A percentile compares a stretch with the other conserved stretches of the same genome.
These are phyloP conservation scores for Lasioglossum villosulum DNA, from an alignment of 2,888 invertebrate genomes.

Conservation along the genomic window DNA sequence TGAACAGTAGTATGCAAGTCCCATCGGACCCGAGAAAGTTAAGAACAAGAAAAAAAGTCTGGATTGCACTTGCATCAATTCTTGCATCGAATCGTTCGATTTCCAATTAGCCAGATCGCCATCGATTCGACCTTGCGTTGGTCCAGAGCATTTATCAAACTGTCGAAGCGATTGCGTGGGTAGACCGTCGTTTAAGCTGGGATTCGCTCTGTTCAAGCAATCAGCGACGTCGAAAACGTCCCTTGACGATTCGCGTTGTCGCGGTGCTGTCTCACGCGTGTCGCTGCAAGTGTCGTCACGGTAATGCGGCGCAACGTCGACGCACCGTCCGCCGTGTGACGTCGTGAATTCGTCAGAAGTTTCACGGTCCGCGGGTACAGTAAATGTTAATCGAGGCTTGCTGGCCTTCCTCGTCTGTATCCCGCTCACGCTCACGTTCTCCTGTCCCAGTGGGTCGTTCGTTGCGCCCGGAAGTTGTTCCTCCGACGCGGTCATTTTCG, in stretches of 20 bases:
- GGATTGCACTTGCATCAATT: not conserved
- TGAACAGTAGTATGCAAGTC: not conserved
- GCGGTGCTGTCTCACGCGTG: not conserved
- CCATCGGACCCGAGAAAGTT: not conserved
- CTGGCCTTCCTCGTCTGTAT: not conserved
- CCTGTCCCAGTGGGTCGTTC: slow-evolving; percentile 30
- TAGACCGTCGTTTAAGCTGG: not conserved
- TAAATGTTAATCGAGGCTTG: slow-evolving; percentile 50
- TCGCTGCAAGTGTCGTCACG: slow-evolving; percentile 37
- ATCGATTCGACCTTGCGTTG: not conserved
- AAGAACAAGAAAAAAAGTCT: not conserved
- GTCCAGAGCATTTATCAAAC: not conserved
- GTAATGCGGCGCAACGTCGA: slow-evolving; percentile 42
- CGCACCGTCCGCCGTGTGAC: slow-evolving; percentile 40
- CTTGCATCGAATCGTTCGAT: not conserved
- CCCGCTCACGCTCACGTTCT: not conserved
- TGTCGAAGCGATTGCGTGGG: not conserved
- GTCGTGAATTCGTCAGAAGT: slow-evolving; percentile 67
- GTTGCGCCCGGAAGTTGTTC: slow-evolving; percentile 55
- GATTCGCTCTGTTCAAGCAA: not conserved
- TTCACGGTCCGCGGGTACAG: slow-evolving; percentile 21
- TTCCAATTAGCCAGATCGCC: not conserved
- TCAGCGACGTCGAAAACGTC: not conserved
- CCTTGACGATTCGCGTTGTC: not conserved
- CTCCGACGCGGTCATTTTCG: slow-evolving; percentile 62